Conservation (phyloP, 2,888 invertebrate species). For the Phymatocera aterrima region DNA sequence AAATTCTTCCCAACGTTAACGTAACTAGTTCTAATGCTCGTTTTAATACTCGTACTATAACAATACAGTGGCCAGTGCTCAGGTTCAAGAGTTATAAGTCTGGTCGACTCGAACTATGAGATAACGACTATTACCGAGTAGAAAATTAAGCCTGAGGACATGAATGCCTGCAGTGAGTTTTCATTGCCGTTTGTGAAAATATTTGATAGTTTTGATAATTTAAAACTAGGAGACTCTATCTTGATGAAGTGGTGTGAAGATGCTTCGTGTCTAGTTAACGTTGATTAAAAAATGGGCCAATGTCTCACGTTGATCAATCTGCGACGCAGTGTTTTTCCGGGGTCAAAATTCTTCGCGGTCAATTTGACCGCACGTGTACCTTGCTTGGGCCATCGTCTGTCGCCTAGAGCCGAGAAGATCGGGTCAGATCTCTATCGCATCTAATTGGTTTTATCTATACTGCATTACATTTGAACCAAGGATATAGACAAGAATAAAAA, state of each 20-base stretch:
- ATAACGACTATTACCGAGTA: too few species aligned
- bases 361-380: conserved; percentile 28
- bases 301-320: conserved; percentile 7
- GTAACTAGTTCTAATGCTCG: too few species aligned
- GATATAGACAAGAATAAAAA: background rate
- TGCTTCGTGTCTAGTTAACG: conserved; percentile 21
- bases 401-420: conserved; percentile 21
- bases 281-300: conserved; percentile 2
- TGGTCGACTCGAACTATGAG: too few species aligned
- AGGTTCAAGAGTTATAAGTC: too few species aligned
- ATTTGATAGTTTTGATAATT: background rate
- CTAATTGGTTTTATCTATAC: background rate
- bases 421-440: background rate
- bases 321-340: conserved; percentile 12
- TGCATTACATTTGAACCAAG: background rate
- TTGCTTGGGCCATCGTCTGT: conserved; percentile 3
- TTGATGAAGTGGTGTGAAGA: conserved; percentile 6
- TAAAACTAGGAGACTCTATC: background rate
- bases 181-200: background rate
- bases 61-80: too few species aligned
- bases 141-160: too few species aligned
- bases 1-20: too few species aligned
- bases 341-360: conserved; percentile 6
- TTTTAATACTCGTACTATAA: too few species aligned
- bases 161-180: too few species aligned